phyloP scores from a whole-genome alignment of 2,113 vertebrate species.

The Dolichallabes microphthalmus region DNA sequence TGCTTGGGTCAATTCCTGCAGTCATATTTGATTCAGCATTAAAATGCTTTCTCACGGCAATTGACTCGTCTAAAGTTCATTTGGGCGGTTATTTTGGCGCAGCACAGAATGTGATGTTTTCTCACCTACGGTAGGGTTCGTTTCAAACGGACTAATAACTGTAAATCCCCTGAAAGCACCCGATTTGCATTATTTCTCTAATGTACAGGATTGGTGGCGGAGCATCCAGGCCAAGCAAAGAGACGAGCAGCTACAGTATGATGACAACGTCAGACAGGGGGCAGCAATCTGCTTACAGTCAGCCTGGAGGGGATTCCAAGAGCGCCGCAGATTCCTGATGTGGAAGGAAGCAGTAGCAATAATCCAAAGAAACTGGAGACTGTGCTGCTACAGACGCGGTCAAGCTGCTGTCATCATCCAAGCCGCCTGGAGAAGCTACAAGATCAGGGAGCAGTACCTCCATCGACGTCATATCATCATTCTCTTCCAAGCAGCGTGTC shows the following conservation, averaged over 20 bases:
- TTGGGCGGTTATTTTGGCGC: background rate
- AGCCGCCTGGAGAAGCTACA: conserved; percentile 82
- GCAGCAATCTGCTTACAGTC: conserved; percentile 82
- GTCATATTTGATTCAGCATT: background rate
- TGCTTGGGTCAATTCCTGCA: background rate
- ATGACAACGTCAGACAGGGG: conserved; percentile 58
- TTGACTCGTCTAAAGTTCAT: background rate
- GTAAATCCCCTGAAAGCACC: background rate
- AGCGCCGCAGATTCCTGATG: conserved; percentile 73
- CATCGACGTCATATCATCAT: conserved; percentile 65
- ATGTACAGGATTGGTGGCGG: conserved; percentile 84
- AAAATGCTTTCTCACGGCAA: background rate
- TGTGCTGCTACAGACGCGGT: conserved; percentile 60
- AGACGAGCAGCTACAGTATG: conserved; percentile 53
- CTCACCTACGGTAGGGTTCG: background rate
- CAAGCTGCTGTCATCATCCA: conserved; percentile 81
- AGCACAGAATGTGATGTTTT: background rate
- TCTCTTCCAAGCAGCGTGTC: conserved; percentile 76
- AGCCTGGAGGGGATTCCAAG: conserved; percentile 81
- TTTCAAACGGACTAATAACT: background rate
- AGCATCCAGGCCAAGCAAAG: conserved; percentile 65
- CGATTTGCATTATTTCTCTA: background rate
- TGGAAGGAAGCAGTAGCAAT: conserved; percentile 76
- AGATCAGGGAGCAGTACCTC: conserved; percentile 65
- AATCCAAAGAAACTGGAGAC: conserved; percentile 86